Base-by-base conservation (phyloP, 1,140 invertebrate species). In the Lepidostoma basale region DNA sequence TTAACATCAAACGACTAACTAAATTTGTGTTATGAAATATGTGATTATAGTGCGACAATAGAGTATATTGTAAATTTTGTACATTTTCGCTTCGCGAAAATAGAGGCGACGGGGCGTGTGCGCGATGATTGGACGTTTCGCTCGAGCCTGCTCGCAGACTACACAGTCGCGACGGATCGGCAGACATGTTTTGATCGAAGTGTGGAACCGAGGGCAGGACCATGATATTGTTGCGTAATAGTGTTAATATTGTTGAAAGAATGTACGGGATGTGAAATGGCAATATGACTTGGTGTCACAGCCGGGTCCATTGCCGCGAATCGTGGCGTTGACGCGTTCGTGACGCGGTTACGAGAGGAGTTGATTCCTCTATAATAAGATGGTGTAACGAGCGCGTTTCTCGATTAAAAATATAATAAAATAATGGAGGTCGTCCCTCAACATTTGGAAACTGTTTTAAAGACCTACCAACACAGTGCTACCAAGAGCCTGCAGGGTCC, bases 401-500 rank as follows among this genome's bases (percentile, higher is more conserved):
- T 56, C 28, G 56, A 66, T 59, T 66, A 60, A 36, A 49, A 26
- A 45, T 65, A 65, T 26, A 49, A 25, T 62, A 75, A 58, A 75
- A 88, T 84, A 84, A 90, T 90, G 88, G 90, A 91, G 82, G 85
- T 87, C 77, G 83, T 91, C 76, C 85, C 88, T 73, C 86, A 88
- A 71, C 93, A 95, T 79, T 85, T 98, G 75, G 94, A 94, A 83
- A 92, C 91, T 82, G 95, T 98, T 74, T 86, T 98, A 77, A 96
- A 95, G 82, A 95, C 90, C 70, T 98, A 95, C 85, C 95, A 96
- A 84, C 88, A 92, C 75, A 90, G 91, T 75, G 95, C 96, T 67
- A 89, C 92, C 68, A 92, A 93, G 77, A 96, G 93, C 81, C 85
- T 98, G 73, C 92, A 94, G 77, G 96, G 96, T 45, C 95, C 95